Evolutionary conservation across 1,140 invertebrate genomes (phyloP).

Genomic region (Meteorus sp.): DNA sequence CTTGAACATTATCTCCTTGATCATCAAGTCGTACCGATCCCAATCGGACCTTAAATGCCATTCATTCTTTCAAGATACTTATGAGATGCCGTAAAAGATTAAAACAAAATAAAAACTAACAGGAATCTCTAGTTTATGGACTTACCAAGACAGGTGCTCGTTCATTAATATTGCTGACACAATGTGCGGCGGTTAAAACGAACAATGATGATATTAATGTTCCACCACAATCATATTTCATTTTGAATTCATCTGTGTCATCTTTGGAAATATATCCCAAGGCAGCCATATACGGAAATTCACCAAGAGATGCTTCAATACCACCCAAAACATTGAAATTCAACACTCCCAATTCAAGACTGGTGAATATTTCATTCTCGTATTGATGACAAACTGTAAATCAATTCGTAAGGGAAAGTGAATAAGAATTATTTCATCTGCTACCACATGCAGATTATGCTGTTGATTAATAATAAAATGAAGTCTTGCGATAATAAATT

Average conservation of each 20-base stretch:
- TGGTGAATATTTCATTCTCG: conserved; percentile 35
- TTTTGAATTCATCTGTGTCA: conserved; percentile 17
- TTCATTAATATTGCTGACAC: conserved; percentile 60
- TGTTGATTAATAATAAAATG: no score
- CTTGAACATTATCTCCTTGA: conserved; percentile 34
- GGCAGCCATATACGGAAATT: conserved; percentile 49
- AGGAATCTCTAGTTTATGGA: not conserved
- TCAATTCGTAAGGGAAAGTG: no score
- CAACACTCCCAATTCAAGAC: conserved; percentile 21
- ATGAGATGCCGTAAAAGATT: not conserved
- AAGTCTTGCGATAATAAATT: no score
- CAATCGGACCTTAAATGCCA: conserved; percentile 41
- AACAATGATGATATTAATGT: conserved; percentile 74
- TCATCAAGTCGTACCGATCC: conserved; percentile 44
- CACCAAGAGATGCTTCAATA: conserved; percentile 25
- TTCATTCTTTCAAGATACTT: not conserved
- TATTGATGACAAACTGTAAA: conserved; percentile 47
- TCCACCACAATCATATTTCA: conserved; percentile 73
- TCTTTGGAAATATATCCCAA: conserved; percentile 40
- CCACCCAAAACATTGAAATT: conserved; percentile 41
- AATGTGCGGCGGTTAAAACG: conserved; percentile 84
- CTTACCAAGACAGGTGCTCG: conserved; percentile 42
- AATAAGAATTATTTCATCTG: no score
- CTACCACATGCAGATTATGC: no score
- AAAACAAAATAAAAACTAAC: no score